Conservation (phyloP, 2,797 vertebrate species). For the Channallabes apus region DNA sequence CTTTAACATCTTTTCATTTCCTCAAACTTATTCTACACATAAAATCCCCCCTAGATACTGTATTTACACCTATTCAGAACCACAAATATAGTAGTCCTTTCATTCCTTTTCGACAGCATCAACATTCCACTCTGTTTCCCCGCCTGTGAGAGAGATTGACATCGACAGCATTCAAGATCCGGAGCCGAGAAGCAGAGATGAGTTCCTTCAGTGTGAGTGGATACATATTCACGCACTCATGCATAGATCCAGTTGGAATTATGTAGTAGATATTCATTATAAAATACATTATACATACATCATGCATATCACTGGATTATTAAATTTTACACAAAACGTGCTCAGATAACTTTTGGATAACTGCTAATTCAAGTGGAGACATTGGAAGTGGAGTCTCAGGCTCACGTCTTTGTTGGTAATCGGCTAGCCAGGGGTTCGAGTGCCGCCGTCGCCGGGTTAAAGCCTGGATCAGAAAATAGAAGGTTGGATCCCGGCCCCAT, state of each 20-base stretch:
- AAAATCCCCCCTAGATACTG: too few species aligned
- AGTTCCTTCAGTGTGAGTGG: constrained; percentile 77
- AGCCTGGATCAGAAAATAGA: too few species aligned
- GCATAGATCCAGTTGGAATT: not conserved
- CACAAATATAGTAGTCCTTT: not conserved
- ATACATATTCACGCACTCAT: not conserved
- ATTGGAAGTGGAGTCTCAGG: not conserved
- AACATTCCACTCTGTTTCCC: not conserved
- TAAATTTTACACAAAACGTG: not conserved
- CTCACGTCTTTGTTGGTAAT: too few species aligned
- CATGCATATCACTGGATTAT: not conserved
- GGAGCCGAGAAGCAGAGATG: constrained; percentile 73
- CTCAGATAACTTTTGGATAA: not conserved
- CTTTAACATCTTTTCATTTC: not conserved
- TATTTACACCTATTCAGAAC: not conserved
- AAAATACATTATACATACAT: not conserved
- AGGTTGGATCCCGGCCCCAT: too few species aligned
- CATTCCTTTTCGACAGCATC: not conserved
- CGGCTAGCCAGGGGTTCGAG: too few species aligned
- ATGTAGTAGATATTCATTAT: not conserved
- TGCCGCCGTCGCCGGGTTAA: too few species aligned
- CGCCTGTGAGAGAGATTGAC: constrained; percentile 74
- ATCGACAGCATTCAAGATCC: constrained; percentile 74
- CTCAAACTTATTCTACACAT: not conserved
- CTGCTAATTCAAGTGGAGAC: not conserved